Evolutionary conservation across 2,888 invertebrate species (phyloP), one percentile per base, ranked within the genome.

Genomic region (Drosophila mayaguana): DNA sequence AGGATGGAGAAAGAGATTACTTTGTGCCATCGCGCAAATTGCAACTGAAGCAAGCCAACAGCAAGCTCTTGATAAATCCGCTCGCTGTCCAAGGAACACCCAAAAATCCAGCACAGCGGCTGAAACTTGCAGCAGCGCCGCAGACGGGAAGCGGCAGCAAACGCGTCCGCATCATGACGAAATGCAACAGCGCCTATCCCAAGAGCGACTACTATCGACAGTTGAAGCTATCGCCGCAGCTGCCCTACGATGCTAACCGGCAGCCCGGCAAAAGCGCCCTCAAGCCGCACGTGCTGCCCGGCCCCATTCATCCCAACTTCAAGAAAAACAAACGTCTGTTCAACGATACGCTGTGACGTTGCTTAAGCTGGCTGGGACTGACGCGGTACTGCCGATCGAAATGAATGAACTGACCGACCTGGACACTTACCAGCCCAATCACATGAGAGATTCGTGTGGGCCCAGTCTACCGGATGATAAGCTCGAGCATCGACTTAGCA

Each of bases 171-270:
- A 96, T 97, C 77, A 94, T 94, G 18, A 93, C 96, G 0, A 95
- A 95, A 77, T 94, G 95, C 72, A 97, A 97, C 88, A 94, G 94
- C 3, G 94, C 95, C 73, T 97, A 97, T 89, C 95, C 95, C 34
- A 94, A 96, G 0, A 93, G 95, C 3, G 97, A 97, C 75, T 97
- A 97, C 80, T 94, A 95, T 20, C 94, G 94, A 38, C 96, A 96
- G 83, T 94, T 97, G 0, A 93, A 94, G 51, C 94, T 94, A 57
- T 96, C 96, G 45, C 97, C 97, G 0, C 95, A 94, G 9, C 95
- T 97, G 74, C 97, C 97, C 0, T 97, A 94, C 76, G 96, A 97
- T 89, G 94, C 96, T 0, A 94, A 93, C 20, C 95, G 94, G 63
- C 94, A 94, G 80, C 97, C 97, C 0, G 90, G 90, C 0, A 96